phyloP scores from a whole-genome alignment of 1,140 invertebrate genomes.

The Saccostrea cuccullata region DNA sequence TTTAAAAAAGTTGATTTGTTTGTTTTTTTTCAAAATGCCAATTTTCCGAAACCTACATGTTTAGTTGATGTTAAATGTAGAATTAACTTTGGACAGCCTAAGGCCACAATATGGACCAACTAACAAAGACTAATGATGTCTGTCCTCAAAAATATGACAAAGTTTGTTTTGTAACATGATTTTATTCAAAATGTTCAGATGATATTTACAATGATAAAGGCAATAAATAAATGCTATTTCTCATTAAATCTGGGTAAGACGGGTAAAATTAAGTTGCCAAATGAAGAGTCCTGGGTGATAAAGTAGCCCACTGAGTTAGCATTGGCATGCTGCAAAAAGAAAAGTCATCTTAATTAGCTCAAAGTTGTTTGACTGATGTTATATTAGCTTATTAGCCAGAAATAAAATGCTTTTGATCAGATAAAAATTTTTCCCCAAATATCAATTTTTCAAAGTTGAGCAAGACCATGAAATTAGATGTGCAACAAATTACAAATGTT shows the following conservation, averaged over 20 bases:
- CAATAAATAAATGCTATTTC: conserved; percentile 36
- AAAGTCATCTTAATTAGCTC: not conserved
- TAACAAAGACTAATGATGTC: not conserved
- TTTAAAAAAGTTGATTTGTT: no score
- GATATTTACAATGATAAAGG: conserved; percentile 17
- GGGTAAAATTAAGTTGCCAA: conserved; percentile 96
- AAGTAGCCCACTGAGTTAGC: conserved; percentile 94
- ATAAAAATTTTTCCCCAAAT: no score
- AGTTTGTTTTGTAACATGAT: not conserved
- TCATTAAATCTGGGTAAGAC: conserved; percentile 89
- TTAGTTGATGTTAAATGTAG: no score
- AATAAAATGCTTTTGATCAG: no score
- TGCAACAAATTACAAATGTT: no score
- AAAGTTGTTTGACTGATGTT: no score
- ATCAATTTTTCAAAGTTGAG: no score
- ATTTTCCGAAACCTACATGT: no score
- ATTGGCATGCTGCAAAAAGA: conserved; percentile 87
- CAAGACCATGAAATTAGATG: no score
- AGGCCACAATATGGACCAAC: not conserved
- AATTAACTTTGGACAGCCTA: no score
- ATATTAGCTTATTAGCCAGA: no score
- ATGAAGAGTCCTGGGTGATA: conserved; percentile 95
- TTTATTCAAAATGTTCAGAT: conserved; percentile 1
- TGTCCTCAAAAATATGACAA: not conserved
- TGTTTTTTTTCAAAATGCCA: no score